Evolutionary conservation across 2,113 vertebrate species (phyloP), one percentile per base, ranked within the genome.

Genomic region (Cebus imitator): DNA sequence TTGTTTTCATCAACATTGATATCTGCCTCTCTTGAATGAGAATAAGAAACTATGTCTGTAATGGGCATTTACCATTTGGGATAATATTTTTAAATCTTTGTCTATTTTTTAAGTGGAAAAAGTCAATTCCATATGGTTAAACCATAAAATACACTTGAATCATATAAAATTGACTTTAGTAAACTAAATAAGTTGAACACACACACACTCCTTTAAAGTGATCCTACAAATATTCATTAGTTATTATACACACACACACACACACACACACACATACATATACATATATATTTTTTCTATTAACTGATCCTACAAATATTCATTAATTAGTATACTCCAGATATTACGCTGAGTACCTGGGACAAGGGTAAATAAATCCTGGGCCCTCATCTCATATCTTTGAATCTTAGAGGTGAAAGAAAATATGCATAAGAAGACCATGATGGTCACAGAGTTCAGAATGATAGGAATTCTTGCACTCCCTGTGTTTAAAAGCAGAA

Each of bases 1-100:
- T 66, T 86, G 61, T 30, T 94, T 85, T 50, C 40, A 86, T 72
- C 32, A 91, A 48, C 91, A 73, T 55, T 72, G 58, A 89, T 85
- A 87, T 82, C 73, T 96, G 16, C 3, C 23, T 8, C 61, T 32
- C 17, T 20, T 87, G 55, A 92, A 61, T 78, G 58, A 86, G 27
- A 87, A 13, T 68, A 75, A 83, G 23, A 96, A 93, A 93, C 87
- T 84, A 87, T 18, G 16, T 87, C 50, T 85, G 20, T 68, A 95
- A 43, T 35, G 94, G 55, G 25, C 12, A 66, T 78, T 86, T 89
- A 9, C 58, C 45, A 16, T 73, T 16, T 52, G 89, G 32, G 37
- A 58, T 82, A 45, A 32, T 55, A 66, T 95, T 85, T 82, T 55
- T 23, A 23, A 5, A 61, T 48, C 55, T 75, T 89, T 78, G 32